A percentile compares a stretch with the other conserved stretches of the same genome.
phyloP scores from a whole-genome alignment of 2,113 vertebrate species.

The Eolophus roseicapilla region DNA sequence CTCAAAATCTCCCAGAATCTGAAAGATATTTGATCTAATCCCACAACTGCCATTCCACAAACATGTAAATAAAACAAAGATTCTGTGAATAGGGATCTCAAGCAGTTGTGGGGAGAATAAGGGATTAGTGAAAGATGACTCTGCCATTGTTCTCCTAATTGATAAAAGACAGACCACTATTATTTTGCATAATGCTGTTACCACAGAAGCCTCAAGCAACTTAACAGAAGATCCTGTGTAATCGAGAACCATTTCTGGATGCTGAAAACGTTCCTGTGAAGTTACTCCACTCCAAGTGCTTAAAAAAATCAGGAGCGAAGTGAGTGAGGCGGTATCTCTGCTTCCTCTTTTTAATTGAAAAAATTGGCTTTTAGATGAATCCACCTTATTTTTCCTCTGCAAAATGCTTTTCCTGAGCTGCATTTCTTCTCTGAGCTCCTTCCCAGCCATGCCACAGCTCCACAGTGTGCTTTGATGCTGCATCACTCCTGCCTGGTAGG shows the following conservation, averaged over 20 bases:
- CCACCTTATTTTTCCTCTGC: neutral
- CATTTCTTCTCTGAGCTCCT: neutral
- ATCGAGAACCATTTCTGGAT: neutral
- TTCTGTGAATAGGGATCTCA: neutral
- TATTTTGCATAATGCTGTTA: neutral
- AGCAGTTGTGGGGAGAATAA: neutral
- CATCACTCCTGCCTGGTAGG: neutral
- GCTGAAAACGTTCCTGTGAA: neutral
- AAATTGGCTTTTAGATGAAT: neutral
- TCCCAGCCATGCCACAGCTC: neutral
- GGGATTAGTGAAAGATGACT: conserved; percentile 24
- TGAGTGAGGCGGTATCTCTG: neutral
- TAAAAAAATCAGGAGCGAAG: neutral
- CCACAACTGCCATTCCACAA: neutral
- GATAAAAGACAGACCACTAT: neutral
- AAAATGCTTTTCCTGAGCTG: neutral
- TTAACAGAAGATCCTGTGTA: neutral
- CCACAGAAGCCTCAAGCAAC: conserved; percentile 6
- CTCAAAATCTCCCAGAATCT: neutral
- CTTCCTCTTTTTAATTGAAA: neutral
- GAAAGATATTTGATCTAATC: neutral
- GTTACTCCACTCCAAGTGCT: neutral
- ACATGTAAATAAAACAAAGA: conserved; percentile 24
- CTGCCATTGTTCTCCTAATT: neutral
- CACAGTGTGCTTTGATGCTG: neutral